phyloP scores from a whole-genome alignment of 2,113 vertebrate species.

The Eurypyga helias region DNA sequence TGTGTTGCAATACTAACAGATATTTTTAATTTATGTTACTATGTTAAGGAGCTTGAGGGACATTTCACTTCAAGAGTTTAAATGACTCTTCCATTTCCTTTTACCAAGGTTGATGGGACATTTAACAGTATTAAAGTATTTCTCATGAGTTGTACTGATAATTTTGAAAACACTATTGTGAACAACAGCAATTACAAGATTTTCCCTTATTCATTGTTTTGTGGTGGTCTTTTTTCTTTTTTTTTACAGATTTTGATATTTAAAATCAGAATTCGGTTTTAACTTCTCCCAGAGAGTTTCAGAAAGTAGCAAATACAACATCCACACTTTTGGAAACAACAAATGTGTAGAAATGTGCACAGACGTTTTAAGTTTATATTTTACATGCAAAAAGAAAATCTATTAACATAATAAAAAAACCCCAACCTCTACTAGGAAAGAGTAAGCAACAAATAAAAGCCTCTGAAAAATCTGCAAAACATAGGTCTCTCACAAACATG shows the following conservation, averaged over 20 bases:
- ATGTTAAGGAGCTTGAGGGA: not conserved
- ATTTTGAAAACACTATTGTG: not conserved
- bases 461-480: not conserved
- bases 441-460: not conserved
- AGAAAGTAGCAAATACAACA: not conserved
- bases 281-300: not conserved
- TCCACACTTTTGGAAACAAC: not conserved
- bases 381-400: not conserved
- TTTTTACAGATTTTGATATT: not conserved
- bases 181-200: not conserved
- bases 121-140: not conserved
- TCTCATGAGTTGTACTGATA: not conserved
- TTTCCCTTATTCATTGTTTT: accelerated
- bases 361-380: not conserved
- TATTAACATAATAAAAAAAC: not conserved
- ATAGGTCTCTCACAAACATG: not conserved
- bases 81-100: not conserved
- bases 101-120: not conserved
- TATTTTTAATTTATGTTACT: not conserved
- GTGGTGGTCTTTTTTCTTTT: no score
- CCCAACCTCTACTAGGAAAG: no score
- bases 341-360: not conserved
- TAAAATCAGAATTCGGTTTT: not conserved
- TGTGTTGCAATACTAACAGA: accelerated
- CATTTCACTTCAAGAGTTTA: not conserved